Evolutionary conservation across 2,888 invertebrate species (phyloP).

Genomic region (Colostygia pectinataria): DNA sequence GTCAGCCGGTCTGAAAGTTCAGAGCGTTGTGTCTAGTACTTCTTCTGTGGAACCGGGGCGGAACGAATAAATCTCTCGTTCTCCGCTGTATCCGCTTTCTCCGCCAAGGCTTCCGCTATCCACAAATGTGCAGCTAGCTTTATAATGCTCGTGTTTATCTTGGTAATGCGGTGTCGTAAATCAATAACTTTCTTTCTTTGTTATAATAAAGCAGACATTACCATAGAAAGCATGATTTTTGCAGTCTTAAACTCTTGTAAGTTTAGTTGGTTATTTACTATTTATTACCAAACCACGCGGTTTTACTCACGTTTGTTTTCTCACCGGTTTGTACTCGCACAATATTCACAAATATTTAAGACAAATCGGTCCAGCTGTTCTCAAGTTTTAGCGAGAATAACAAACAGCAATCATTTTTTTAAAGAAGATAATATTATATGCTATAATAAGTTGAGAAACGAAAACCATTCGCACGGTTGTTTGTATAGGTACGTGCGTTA

Average conservation of each 20-base stretch:
- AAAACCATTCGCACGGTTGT: not conserved
- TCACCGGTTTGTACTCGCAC: no score
- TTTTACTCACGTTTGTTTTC: no score
- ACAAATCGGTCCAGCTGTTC: no score
- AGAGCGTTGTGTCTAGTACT: not conserved
- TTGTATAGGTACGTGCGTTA: not conserved
- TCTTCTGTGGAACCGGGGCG: slow-evolving; percentile 18
- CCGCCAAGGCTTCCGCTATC: slow-evolving; percentile 25
- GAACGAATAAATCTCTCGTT: slow-evolving; percentile 36
- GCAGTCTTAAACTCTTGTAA: not conserved
- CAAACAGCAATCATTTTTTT: no score
- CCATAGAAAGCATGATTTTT: slow-evolving; percentile 6
- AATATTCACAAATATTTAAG: no score
- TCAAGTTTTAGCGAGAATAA: no score
- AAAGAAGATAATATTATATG: no score
- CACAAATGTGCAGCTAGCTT: slow-evolving; percentile 30
- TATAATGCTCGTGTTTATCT: slow-evolving; percentile 22
- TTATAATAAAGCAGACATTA: slow-evolving; percentile 19
- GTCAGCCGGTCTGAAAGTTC: slow-evolving; percentile 5
- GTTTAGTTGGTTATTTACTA: no score
- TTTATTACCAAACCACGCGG: no score
- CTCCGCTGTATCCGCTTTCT: slow-evolving; percentile 26
- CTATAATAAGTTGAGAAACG: no score
- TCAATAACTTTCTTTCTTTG: slow-evolving; percentile 26
- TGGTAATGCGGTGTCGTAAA: slow-evolving; percentile 24